A percentile compares a stretch with the other conserved stretches of the same genome.
Conservation (phyloP, 1,140 invertebrate genomes). For the Papilio polytes region DNA sequence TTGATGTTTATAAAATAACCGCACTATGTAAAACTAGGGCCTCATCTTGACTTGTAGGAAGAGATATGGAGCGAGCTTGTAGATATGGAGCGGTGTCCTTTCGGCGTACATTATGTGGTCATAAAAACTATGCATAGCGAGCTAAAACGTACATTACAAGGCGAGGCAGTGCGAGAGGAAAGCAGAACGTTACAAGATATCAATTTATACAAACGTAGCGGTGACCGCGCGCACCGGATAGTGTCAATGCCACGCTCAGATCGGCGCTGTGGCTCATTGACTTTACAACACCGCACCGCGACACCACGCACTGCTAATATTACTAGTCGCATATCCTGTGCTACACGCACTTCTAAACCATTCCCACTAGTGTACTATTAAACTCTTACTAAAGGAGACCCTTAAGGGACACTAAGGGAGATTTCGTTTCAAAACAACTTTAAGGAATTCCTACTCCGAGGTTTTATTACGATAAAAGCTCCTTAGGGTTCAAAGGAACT, state of each 20-base stretch:
- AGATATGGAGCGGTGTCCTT: background rate
- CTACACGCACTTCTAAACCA: slow-evolving; percentile 5
- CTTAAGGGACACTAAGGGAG: no score
- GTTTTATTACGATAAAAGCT: background rate
- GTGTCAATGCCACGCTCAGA: slow-evolving; percentile 39
- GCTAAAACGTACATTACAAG: background rate
- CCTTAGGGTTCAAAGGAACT: background rate
- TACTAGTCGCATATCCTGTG: background rate
- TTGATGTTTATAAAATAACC: background rate
- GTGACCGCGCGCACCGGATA: slow-evolving; percentile 36
- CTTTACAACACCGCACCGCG: slow-evolving; percentile 36
- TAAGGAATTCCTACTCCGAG: background rate
- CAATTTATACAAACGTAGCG: slow-evolving; percentile 22
- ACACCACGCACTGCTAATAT: slow-evolving; percentile 23
- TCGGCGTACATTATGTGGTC: background rate
- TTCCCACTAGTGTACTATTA: background rate
- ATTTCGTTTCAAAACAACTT: background rate
- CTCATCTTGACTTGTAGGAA: background rate
- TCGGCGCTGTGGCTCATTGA: slow-evolving; percentile 33
- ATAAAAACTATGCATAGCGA: background rate
- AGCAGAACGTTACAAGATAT: slow-evolving; percentile 22
- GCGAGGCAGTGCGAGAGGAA: background rate
- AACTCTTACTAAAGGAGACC: background rate
- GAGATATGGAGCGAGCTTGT: no score
- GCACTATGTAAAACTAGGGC: background rate